phyloP scores from a whole-genome alignment of 2,888 invertebrate species.

The Tetragonula carbonaria region DNA sequence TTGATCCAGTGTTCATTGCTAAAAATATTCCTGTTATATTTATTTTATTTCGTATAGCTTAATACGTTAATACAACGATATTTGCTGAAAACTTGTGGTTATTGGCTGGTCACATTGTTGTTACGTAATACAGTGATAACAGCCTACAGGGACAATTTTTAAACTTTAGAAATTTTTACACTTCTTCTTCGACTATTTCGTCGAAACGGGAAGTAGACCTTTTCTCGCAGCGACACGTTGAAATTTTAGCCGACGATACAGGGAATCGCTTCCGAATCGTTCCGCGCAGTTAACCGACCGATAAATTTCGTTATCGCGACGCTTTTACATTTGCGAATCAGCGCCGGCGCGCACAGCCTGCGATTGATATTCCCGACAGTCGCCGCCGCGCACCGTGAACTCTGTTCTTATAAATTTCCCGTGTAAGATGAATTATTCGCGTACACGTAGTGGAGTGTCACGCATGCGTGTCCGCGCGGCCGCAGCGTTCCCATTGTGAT shows the following conservation, averaged over 20 bases:
- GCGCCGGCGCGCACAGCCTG: constrained; percentile 26
- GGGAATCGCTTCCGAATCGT: background rate
- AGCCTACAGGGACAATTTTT: background rate
- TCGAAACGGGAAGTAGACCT: background rate
- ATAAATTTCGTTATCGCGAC: constrained; percentile 28
- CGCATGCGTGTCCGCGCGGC: constrained; percentile 9
- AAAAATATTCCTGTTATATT: too few species aligned
- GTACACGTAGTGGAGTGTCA: constrained; percentile 13
- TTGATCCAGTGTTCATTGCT: too few species aligned
- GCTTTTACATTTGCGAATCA: constrained; percentile 3
- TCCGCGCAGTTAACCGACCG: background rate
- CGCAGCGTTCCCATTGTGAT: constrained; percentile 41
- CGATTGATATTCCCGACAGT: constrained; percentile 65
- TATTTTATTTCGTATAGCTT: too few species aligned
- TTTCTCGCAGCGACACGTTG: background rate
- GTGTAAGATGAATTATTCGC: constrained; percentile 36
- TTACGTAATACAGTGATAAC: background rate
- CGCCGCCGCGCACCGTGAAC: constrained; percentile 54
- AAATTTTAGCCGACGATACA: background rate
- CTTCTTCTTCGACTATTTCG: too few species aligned
- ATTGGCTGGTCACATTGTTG: background rate
- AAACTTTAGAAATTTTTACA: background rate
- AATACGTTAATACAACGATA: too few species aligned
- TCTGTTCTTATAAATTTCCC: constrained; percentile 49
- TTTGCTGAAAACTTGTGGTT: too few species aligned